Base-by-base conservation (phyloP, 2,888 invertebrate species). In the Metacarcinus magister region DNA sequence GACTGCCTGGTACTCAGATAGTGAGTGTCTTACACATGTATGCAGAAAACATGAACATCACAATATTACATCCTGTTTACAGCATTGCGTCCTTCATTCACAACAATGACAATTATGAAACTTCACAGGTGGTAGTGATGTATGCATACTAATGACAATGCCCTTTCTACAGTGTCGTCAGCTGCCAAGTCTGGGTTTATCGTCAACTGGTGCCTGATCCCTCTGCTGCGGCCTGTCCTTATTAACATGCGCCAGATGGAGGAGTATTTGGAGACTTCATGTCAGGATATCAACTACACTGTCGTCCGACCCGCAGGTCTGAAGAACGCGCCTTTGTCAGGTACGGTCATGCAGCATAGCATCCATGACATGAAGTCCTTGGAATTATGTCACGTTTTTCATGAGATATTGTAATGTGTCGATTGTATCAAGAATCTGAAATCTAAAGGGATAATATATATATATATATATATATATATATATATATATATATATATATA, bases 201-300 rank as follows among this genome's bases (percentile, higher is more conserved):
- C 54, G 90, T 96, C 19, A 96, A 97, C 91, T 97, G 97, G 97
- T 48, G 96, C 3, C 44, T 97, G 46, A 95, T 97, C 8, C 97
- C 96, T 39, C 54, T 97, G 48, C 95, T 97, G 82, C 94, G 95
- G 32, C 97, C 97, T 10, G 94, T 97, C 60, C 96, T 97, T 67
- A 95, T 44, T 48, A 97, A 97, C 96, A 97, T 97, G 97, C 75
- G 95, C 16, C 96, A 97, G 89, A 97, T 97, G 97, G 97, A 97
- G 94, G 28, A 95, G 39, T 97, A 90, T 32, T 54, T 97, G 39
- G 96, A 96, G 91, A 46, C 94, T 1, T 87, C 96, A 19, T 95
- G 96, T 54, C n/a, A 32, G 1, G 97, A 97, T 87, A 91, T 97
- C 54, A 95, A 97, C 95, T 97, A 96, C 96, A 97, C 97, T 8